phyloP scores from a whole-genome alignment of 2,888 invertebrate species.

The Drepana falcataria region DNA sequence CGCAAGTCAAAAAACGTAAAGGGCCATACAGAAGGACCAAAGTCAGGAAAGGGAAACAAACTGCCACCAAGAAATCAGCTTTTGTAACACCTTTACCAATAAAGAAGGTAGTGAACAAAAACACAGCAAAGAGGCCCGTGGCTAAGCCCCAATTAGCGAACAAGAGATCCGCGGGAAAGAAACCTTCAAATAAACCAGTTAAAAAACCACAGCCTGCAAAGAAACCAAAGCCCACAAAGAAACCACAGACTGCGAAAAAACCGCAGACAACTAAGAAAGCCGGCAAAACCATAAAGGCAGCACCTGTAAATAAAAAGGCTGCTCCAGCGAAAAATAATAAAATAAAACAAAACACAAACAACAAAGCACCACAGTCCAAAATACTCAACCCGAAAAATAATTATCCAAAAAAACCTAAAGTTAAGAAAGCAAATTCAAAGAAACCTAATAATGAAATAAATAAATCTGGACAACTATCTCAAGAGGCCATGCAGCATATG shows the following conservation, averaged over 20 bases:
- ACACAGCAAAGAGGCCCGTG: slow-evolving; percentile 13
- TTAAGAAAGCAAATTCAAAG: not conserved
- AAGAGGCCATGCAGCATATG: slow-evolving; percentile 5
- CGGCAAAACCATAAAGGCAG: slow-evolving; percentile 9
- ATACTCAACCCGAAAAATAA: not conserved
- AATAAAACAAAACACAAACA: not conserved
- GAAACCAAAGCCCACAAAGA: slow-evolving; percentile 15
- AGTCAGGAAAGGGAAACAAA: not conserved
- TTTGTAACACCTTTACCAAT: not conserved
- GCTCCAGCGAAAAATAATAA: not conserved
- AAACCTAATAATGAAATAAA: not conserved
- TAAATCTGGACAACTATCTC: not conserved
- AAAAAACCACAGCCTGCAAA: slow-evolving; percentile 9
- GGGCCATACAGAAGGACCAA: slow-evolving; percentile 1
- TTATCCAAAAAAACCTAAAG: not conserved
- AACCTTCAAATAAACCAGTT: not conserved
- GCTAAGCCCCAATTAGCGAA: not conserved
- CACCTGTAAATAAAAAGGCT: not conserved
- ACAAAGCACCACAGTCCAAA: too few relatives aligned
- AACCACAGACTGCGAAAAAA: slow-evolving; percentile 11
- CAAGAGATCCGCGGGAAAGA: slow-evolving; percentile 8
- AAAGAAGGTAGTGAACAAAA: slow-evolving; percentile 1
- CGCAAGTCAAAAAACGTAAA: slow-evolving; percentile 7
- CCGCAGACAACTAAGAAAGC: slow-evolving; percentile 4
- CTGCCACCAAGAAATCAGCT: slow-evolving; percentile 7